A percentile compares a stretch with the other conserved stretches of the same genome.
phyloP scores from a whole-genome alignment of 2,888 invertebrate genomes.

The Drosophila prolongata region DNA sequence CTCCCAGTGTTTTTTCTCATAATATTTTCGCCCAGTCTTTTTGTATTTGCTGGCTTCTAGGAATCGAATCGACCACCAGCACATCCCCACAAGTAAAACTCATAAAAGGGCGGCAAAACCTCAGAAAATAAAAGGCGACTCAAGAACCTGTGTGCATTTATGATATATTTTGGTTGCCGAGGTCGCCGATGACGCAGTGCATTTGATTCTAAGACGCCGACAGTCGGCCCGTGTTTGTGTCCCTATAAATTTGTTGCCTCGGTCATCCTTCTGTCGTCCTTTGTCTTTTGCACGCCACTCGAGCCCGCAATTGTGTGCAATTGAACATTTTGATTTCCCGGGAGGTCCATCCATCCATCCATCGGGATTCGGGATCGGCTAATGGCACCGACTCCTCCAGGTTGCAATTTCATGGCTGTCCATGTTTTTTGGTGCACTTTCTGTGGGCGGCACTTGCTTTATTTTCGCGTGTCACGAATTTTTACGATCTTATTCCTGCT shows the following conservation, averaged over 20 bases:
- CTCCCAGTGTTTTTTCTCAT: constrained; percentile 69
- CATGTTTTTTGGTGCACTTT: neutral
- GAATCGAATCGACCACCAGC: constrained; percentile 63
- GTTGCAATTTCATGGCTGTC: constrained; percentile 74
- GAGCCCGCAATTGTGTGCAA: constrained; percentile 71
- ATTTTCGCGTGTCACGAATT: constrained; percentile 72
- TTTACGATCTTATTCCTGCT: constrained; percentile 77
- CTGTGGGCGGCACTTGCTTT: constrained; percentile 63
- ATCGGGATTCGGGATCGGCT: constrained; percentile 6
- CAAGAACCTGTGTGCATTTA: constrained; percentile 70
- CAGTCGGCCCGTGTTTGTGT: constrained; percentile 60
- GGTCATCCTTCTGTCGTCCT: constrained; percentile 52
- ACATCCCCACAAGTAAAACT: constrained; percentile 29
- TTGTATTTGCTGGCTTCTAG: constrained; percentile 62
- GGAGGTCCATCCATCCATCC: constrained; percentile 56
- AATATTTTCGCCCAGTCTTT: constrained; percentile 72
- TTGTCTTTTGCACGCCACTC: constrained; percentile 60
- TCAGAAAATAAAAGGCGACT: constrained; percentile 55
- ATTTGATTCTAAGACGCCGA: constrained; percentile 47
- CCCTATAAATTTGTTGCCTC: constrained; percentile 59
- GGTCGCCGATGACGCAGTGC: constrained; percentile 66
- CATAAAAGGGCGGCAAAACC: constrained; percentile 69
- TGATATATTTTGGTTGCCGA: constrained; percentile 65
- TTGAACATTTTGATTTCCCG: constrained; percentile 69
- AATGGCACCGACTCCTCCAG: constrained; percentile 23